Evolutionary conservation across 2,797 vertebrate species (phyloP).

Genomic region (Crenichthys baileyi): DNA sequence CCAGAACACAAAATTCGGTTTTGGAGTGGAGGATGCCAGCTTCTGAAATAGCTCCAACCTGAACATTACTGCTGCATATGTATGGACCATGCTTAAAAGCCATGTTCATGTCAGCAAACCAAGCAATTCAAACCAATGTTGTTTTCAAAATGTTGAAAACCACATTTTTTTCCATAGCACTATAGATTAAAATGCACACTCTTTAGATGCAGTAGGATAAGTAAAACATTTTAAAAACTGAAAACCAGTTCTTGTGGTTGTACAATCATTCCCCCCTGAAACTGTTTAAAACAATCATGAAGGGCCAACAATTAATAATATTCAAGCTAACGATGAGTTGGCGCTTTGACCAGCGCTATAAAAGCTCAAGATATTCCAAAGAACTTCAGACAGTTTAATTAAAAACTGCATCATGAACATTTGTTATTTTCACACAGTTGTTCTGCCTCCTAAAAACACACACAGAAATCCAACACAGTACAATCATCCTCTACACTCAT

Average conservation of each 20-base stretch:
- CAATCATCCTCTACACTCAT: background rate
- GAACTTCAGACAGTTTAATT: background rate
- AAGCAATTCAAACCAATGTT: too few relatives aligned
- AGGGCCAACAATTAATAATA: background rate
- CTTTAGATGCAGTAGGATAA: background rate
- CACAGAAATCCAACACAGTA: background rate
- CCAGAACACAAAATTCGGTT: too few relatives aligned
- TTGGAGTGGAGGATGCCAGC: too few relatives aligned
- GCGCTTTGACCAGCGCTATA: background rate
- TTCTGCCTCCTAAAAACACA: background rate
- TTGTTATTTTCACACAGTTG: slow-evolving; percentile 4
- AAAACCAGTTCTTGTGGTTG: background rate
- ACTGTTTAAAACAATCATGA: background rate
- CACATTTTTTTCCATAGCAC: background rate
- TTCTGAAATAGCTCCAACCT: too few relatives aligned
- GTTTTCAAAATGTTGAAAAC: too few relatives aligned
- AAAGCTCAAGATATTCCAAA: background rate
- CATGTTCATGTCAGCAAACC: too few relatives aligned
- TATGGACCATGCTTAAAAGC: too few relatives aligned
- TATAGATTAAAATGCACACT: background rate
- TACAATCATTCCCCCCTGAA: background rate
- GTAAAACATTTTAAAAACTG: too few relatives aligned
- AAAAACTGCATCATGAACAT: slow-evolving; percentile 29
- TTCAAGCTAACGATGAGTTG: background rate
- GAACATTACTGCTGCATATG: too few relatives aligned